Base-by-base conservation (phyloP, 2,888 invertebrate species). In the Agriopis aurantiaria region DNA sequence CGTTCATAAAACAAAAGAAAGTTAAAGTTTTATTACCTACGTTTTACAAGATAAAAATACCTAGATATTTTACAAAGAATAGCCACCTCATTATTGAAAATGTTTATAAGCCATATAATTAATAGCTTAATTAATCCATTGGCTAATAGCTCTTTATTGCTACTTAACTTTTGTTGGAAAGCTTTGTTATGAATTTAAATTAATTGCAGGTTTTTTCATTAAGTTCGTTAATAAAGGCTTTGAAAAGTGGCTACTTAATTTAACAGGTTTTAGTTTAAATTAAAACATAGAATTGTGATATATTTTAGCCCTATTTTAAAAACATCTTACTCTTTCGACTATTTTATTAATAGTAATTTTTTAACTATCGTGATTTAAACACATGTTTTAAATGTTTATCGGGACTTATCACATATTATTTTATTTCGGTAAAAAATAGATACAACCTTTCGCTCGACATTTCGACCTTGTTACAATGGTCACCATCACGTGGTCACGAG, bases 111-210 rank as follows among this genome's bases (percentile, higher is more conserved):
- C 8, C 17, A 17, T 53, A 33, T 11, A 63, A 55, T 45, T 43
- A 64, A 57, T 4, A 43, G 51, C 57, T 51, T 65, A 23, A 58
- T 64, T 57, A 55, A 57, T 17, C 33, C 11, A 56, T 62, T 33
- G 33, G 33, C 33, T 33, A 33, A 33, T 45, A 51, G 43, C 57
- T 23, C 57, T 51, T 51, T 51, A 65, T 40, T 41, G 65, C 43
- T 48, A 51, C 65, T 65, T 57, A 58, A 51, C 43, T 41, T 33
- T 48, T 64, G 56, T 64, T 48, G 49, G 40, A 51, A 58, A 65
- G 57, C 58, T 58, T 51, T 58, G 33, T 65, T 12, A 40, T 43
- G 46, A n/a, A 49, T 40, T 57, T 14, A 41, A 45, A 46, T 9
- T 33, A 48, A 48, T 56, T 55, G 48, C 41, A 3, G 12, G 57